Percentiles rank a stretch among this genome's conserved stretches.
Evolutionary conservation across 2,888 invertebrate species (phyloP).

Genomic region (Drosophila mimica): DNA sequence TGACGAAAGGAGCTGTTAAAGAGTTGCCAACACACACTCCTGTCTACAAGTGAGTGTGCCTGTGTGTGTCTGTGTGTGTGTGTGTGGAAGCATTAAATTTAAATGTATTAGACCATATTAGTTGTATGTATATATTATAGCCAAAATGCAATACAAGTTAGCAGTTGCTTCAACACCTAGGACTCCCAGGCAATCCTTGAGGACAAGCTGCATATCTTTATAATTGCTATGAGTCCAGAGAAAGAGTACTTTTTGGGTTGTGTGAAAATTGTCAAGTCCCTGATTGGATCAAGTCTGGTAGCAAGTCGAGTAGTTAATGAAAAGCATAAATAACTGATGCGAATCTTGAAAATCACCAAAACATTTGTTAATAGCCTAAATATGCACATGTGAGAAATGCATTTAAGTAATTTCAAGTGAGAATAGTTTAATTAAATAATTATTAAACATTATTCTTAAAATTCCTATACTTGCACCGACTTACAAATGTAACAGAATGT

Average conservation of each 20-base stretch:
- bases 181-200: not conserved
- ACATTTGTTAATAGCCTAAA: conserved; percentile 7
- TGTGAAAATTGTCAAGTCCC: conserved; percentile 21
- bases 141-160: conserved; percentile 50
- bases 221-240: conserved; percentile 26
- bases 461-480: no score
- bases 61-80: not conserved
- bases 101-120: conserved; percentile 56
- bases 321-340: conserved; percentile 21
- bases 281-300: conserved; percentile 5
- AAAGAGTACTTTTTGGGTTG: not conserved
- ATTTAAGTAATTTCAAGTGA: not conserved
- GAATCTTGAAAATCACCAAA: conserved; percentile 17
- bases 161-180: conserved; percentile 29
- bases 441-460: not conserved
- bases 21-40: conserved; percentile 52
- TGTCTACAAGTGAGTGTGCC: not conserved
- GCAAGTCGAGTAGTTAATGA: conserved; percentile 19
- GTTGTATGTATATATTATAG: conserved; percentile 41
- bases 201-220: conserved; percentile 16
- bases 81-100: conserved; percentile 43
- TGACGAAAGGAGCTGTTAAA: conserved; percentile 75
- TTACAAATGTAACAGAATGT: not conserved
- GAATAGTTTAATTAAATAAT: not conserved
- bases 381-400: not conserved